Conservation (phyloP, 2,113 vertebrate genomes). For the Todiramphus saurophagus region DNA sequence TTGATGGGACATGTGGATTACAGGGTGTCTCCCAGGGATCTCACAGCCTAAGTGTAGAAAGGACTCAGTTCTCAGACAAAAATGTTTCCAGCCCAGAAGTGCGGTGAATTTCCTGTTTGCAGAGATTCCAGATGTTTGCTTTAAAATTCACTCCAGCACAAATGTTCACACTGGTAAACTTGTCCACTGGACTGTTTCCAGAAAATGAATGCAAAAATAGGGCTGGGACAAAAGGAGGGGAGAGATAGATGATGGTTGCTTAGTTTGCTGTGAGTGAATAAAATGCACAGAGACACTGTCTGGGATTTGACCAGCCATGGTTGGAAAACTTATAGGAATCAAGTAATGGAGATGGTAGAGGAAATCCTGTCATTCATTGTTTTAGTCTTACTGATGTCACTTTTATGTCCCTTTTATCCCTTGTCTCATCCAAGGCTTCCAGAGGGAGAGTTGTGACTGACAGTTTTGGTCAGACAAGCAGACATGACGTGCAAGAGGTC, state of each 20-base stretch:
- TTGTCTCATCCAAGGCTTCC: constrained; percentile 23
- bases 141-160: constrained; percentile 15
- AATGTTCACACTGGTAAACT: constrained; percentile 5
- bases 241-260: background rate
- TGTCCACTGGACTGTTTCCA: background rate
- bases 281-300: background rate
- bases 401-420: constrained; percentile 57
- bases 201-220: background rate
- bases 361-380: constrained; percentile 58
- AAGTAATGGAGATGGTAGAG: constrained; percentile 40
- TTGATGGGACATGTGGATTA: background rate
- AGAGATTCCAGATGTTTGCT: constrained; percentile 36
- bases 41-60: background rate
- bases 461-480: constrained; percentile 54
- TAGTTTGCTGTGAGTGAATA: background rate
- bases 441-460: constrained; percentile 56
- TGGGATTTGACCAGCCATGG: background rate
- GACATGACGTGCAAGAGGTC: constrained; percentile 61
- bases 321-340: constrained; percentile 20
- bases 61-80: background rate
- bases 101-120: constrained; percentile 28
- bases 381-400: constrained; percentile 43
- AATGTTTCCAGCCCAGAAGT: background rate
- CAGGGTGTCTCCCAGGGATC: background rate
- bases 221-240: background rate